phyloP scores from a whole-genome alignment of 2,888 invertebrate genomes.

The Acanthococcus lagerstroemiae region DNA sequence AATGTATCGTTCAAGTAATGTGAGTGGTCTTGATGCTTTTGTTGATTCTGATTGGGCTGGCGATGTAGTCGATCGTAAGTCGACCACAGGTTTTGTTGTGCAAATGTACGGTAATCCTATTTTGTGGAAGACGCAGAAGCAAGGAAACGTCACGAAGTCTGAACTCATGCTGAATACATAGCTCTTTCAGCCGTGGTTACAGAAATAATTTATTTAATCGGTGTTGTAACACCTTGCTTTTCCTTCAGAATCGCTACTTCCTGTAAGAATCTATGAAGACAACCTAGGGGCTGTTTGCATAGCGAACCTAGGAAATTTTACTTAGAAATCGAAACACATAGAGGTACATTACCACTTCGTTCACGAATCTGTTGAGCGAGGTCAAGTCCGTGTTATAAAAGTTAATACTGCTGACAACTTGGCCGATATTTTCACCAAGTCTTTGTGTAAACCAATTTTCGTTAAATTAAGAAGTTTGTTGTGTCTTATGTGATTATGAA shows the following conservation, averaged over 20 bases:
- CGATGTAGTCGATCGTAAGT: slow-evolving; percentile 27
- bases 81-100: slow-evolving; percentile 26
- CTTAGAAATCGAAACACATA: slow-evolving; percentile 6
- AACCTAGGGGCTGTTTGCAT: background rate
- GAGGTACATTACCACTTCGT: slow-evolving; percentile 4
- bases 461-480: background rate
- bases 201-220: background rate
- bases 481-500: background rate
- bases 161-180: slow-evolving; percentile 3
- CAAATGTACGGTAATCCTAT: slow-evolving; percentile 13
- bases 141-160: slow-evolving; percentile 3
- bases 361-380: background rate
- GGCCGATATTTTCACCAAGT: slow-evolving; percentile 4
- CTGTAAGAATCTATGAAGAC: background rate
- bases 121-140: background rate
- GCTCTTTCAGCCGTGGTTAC: slow-evolving; percentile 2
- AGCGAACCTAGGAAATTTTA: slow-evolving; percentile 4
- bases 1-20: background rate
- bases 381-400: background rate
- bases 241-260: background rate
- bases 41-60: slow-evolving; percentile 32
- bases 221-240: background rate
- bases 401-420: background rate
- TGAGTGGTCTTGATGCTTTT: background rate
- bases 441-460: background rate